Percentiles rank a stretch among this genome's conserved stretches.
These are phyloP conservation scores for Agrypnus murinus DNA, from an alignment of 2,888 invertebrate genomes.

Conservation along the genomic window DNA sequence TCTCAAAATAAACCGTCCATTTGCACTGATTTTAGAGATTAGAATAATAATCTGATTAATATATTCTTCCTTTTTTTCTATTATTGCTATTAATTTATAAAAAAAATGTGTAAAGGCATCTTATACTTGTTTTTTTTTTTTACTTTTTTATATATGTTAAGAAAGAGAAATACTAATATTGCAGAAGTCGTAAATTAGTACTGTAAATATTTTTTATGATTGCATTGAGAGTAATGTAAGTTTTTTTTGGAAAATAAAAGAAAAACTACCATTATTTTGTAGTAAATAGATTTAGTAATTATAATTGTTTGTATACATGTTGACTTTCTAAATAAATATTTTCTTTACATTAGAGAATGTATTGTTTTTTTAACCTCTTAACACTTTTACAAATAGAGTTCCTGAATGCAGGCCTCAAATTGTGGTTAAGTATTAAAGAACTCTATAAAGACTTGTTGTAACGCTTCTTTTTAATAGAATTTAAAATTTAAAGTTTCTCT, in stretches of 20 bases:
- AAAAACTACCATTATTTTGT: constrained; percentile 35
- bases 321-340: constrained; percentile 64
- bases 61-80: constrained; percentile 34
- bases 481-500: no score
- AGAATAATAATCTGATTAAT: constrained; percentile 39
- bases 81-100: constrained; percentile 36
- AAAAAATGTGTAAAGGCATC: constrained; percentile 2
- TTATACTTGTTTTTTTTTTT: constrained; percentile 28
- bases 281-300: constrained; percentile 42
- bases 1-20: constrained; percentile 68
- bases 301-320: constrained; percentile 65
- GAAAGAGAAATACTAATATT: constrained; percentile 5
- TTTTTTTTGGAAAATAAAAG: constrained; percentile 22
- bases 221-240: constrained; percentile 17
- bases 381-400: background rate
- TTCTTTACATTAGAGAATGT: constrained; percentile 55
- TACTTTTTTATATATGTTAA: constrained; percentile 31
- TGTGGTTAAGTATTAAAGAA: no score
- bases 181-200: constrained; percentile 26
- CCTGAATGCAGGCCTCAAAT: no score
- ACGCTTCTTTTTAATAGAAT: no score
- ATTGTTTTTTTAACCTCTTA: background rate
- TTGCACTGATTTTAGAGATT: constrained; percentile 59
- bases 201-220: constrained; percentile 28
- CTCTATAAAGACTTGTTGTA: no score